Conservation (phyloP, 1,140 invertebrate species). For the Diachasma alloeum region DNA sequence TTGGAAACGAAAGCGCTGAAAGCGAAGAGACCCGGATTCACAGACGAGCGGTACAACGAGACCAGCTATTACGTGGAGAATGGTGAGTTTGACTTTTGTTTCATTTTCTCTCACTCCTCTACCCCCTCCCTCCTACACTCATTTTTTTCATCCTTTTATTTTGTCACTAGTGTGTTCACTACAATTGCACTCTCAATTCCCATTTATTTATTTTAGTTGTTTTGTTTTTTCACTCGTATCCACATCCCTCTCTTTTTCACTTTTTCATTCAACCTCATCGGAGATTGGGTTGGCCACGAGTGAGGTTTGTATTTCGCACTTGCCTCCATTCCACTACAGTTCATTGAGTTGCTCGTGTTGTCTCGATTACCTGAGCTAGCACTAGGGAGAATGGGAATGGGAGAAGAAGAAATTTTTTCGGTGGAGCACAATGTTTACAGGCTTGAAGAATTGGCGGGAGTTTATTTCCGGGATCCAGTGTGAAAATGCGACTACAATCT, state of each 20-base stretch:
- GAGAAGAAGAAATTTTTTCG: no score
- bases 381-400: neutral
- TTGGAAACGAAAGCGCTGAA: slow-evolving; percentile 92
- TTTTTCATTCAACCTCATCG: neutral
- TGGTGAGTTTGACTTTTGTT: slow-evolving; percentile 72
- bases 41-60: slow-evolving; percentile 91
- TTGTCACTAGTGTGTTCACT: neutral
- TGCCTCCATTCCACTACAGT: neutral
- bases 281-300: slow-evolving; percentile 2
- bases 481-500: no score
- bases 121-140: neutral
- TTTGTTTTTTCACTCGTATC: slow-evolving; percentile 8
- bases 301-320: slow-evolving; percentile 6
- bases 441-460: no score
- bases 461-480: no score
- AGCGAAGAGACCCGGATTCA: slow-evolving; percentile 91
- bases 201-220: slow-evolving; percentile 39
- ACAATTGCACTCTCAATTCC: slow-evolving; percentile 21
- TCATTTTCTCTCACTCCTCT: neutral
- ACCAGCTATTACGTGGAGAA: slow-evolving; percentile 97
- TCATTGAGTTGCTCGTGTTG: neutral
- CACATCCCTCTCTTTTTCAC: neutral
- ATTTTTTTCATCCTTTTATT: neutral
- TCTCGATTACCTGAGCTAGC: neutral
- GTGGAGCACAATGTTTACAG: no score